Base-by-base conservation (phyloP, 2,888 invertebrate species). In the Drosophila pegasa region DNA sequence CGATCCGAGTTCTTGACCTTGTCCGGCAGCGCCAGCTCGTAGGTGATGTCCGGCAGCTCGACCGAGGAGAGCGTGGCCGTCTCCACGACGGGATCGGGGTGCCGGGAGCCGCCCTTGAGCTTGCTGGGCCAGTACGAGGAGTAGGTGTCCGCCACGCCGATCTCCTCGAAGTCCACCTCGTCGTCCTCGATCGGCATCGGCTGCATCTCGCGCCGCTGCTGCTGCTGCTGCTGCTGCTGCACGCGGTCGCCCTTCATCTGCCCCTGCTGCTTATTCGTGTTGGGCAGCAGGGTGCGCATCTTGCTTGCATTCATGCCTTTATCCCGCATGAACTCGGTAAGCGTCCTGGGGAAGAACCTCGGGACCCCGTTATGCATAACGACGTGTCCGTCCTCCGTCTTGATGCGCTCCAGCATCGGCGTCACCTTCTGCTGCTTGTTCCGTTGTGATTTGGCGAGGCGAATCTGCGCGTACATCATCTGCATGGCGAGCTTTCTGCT, bases 71-170 rank as follows among this genome's bases (percentile, higher is more conserved):
- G 93, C 0, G 99, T 99, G 3, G 98, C 98, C 0, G 99, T 99
- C 92, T 99, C 99, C 5, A 99, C 99, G 5, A 99, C 99, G 0
- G 98, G 97, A 93, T 99, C 99, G 0, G 99, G 99, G 94, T 99
- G 99, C 88, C 97, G 97, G 0, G 65, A 48, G 87, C 95, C 95
- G 14, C 77, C 77, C 8, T 71, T 61, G 2, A 74, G 37, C 12
- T 74, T 99, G 0, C 96, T 94, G 0, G 99, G 99, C 97, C 98
- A 98, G 91, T 99, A 99, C 89, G 99, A 98, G 6, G 98, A 96
- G 90, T 99, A 99, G 0, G 99, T 99, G 92, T 99, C 99, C 0
- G 98, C 98, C 14, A 99, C 98, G 8, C 98, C 98, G 94, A 99
- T 95, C 88, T 98, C 98, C 89, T 99, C 98, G 75, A 98, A 98